Evolutionary conservation across 2,888 invertebrate species (phyloP), one percentile per base, ranked within the genome.

Genomic region (Philaethria dido): DNA sequence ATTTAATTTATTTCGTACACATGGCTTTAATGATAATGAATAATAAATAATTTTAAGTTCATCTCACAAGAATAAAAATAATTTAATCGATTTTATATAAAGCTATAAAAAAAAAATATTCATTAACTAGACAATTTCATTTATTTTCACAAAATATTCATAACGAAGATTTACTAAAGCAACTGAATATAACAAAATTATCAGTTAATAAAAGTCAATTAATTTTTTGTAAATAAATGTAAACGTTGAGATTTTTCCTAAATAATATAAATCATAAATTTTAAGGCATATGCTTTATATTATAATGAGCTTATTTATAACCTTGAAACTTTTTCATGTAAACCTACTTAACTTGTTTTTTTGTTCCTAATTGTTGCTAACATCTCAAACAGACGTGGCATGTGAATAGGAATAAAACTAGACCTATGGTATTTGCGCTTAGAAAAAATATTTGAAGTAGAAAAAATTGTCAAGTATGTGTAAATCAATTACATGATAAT

Each of bases 371-470:
- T 52, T 11, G 11, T 16, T 29, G 8, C 16, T 52, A 52, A 29
- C 16, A 9, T 29, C 9, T 16, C 0, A n/a, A n/a, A 47, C 25
- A 25, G 2, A 25, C 8, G 33, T 33, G 33, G 3, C 33, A 25
- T 14, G 25, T 16, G n/a, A 25, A 14, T 50, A 50, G 25, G 25
- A n/a, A 25, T n/a, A 48, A 6, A 50, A 9, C 6, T 1, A 36
- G 14, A 18, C 16, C 18, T 47, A n/a, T 13, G 3, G 1, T 55
- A 22, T 8, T 14, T 18, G 20, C 0, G 54, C 44, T 14, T 42
- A 29, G 9, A n/a, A 33, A 52, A 64, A 39, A 55, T 63, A 18
- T 63, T 54, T 55, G 11, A n/a, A 13, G 8, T 44, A 13, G 36
- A 33, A 45, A 11, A 11, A 48, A 50, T 59, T 64, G 48, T 42